Conservation (phyloP, 2,113 vertebrate genomes). For the Oriolus oriolus region DNA sequence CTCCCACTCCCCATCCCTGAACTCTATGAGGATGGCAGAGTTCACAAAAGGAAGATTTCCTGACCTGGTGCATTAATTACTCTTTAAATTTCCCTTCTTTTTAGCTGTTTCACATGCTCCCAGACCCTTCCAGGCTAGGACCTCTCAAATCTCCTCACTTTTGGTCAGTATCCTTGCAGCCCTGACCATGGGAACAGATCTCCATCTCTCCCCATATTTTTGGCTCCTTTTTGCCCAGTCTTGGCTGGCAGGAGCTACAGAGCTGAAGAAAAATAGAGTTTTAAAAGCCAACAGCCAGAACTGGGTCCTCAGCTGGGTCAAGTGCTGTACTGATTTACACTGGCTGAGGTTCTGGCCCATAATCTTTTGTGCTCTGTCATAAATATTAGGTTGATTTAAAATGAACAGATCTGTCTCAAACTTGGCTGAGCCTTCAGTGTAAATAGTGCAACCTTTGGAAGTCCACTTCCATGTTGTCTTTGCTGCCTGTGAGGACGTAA, state of each 20-base stretch:
- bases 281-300: conserved; percentile 13
- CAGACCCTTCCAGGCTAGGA: background rate
- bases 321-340: background rate
- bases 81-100: background rate
- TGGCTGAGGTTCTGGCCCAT: background rate
- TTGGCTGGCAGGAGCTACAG: background rate
- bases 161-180: background rate
- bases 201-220: background rate
- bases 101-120: accelerated
- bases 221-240: background rate
- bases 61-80: background rate
- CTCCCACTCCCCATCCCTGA: background rate
- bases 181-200: background rate
- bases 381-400: background rate
- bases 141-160: background rate
- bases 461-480: background rate
- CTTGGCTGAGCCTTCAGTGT: background rate
- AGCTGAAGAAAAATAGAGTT: background rate
- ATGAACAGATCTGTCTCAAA: background rate
- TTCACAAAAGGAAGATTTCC: background rate
- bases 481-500: background rate
- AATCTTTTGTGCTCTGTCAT: background rate
- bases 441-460: background rate
- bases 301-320: background rate
- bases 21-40: background rate